phyloP scores from a whole-genome alignment of 2,797 vertebrate species.

The Psittacula derbiana region DNA sequence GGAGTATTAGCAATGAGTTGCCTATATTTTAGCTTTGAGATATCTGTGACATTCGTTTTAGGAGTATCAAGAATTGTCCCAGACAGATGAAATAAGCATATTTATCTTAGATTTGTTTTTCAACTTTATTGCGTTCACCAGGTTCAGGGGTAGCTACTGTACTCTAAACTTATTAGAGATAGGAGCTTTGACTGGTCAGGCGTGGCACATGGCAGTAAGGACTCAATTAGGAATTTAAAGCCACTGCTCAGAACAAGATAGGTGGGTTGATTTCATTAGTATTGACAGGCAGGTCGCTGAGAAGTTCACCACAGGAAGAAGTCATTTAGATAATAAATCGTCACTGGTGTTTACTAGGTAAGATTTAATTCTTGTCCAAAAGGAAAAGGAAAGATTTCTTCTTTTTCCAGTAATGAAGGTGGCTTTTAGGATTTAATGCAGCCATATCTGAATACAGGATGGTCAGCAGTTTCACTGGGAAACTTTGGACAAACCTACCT shows the following conservation, averaged over 20 bases:
- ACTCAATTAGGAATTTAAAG: slow-evolving; percentile 36
- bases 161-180: neutral
- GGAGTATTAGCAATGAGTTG: neutral
- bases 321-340: slow-evolving; percentile 17
- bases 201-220: neutral
- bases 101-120: neutral
- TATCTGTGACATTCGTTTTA: neutral
- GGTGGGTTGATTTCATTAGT: slow-evolving; percentile 43
- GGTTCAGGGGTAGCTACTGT: neutral
- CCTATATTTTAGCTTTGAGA: neutral
- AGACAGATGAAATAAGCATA: neutral
- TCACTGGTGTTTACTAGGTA: slow-evolving; percentile 22
- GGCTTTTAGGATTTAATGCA: neutral
- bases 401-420: neutral
- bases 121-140: neutral
- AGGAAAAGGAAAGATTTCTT: neutral
- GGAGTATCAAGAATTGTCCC: neutral
- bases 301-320: neutral
- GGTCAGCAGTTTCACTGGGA: neutral
- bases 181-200: neutral
- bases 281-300: slow-evolving; percentile 25
- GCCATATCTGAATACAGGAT: neutral
- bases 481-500: neutral
- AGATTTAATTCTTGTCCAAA: neutral
- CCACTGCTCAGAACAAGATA: slow-evolving; percentile 21